phyloP scores from a whole-genome alignment of 2,888 invertebrate species.

The Drosophila atripex region DNA sequence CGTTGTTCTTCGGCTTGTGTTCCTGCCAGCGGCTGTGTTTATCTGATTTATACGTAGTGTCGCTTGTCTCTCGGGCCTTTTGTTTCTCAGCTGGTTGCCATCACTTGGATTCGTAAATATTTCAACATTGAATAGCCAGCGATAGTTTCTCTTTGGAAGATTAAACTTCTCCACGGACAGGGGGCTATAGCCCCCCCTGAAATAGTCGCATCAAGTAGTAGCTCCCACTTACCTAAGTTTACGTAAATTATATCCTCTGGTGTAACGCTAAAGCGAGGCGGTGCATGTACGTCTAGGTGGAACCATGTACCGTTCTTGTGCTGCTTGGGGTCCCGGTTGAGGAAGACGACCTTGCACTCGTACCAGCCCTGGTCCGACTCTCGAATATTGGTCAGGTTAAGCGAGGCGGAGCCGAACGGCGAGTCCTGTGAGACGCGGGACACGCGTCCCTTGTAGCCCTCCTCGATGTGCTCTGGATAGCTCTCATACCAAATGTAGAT shows the following conservation, averaged over 20 bases:
- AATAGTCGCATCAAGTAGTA: too few relatives aligned
- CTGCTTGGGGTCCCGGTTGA: constrained; percentile 96
- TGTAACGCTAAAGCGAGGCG: constrained; percentile 97
- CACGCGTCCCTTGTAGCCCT: constrained; percentile 96
- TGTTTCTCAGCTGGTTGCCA: constrained; percentile 39
- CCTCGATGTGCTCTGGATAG: constrained; percentile 97
- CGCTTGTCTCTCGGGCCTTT: constrained; percentile 62
- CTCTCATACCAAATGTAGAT: constrained; percentile 99
- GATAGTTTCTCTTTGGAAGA: too few relatives aligned
- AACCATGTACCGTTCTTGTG: constrained; percentile 99
- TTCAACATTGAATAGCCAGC: constrained; percentile 71
- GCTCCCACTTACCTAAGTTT: constrained; percentile 88
- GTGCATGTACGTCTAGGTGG: constrained; percentile 98
- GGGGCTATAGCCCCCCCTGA: too few relatives aligned
- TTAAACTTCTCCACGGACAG: too few relatives aligned
- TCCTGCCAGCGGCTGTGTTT: constrained; percentile 3
- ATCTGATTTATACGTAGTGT: constrained; percentile 70
- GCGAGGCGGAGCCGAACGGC: constrained; percentile 95
- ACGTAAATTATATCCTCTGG: constrained; percentile 98
- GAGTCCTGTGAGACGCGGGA: constrained; percentile 94
- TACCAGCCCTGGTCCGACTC: constrained; percentile 99
- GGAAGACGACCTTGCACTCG: constrained; percentile 97
- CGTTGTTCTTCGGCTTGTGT: constrained; percentile 15
- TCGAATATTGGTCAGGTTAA: constrained; percentile 97
- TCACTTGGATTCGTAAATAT: constrained; percentile 58